Base-by-base conservation (phyloP, 2,888 invertebrate species). In the Brassicogethes aeneus region DNA sequence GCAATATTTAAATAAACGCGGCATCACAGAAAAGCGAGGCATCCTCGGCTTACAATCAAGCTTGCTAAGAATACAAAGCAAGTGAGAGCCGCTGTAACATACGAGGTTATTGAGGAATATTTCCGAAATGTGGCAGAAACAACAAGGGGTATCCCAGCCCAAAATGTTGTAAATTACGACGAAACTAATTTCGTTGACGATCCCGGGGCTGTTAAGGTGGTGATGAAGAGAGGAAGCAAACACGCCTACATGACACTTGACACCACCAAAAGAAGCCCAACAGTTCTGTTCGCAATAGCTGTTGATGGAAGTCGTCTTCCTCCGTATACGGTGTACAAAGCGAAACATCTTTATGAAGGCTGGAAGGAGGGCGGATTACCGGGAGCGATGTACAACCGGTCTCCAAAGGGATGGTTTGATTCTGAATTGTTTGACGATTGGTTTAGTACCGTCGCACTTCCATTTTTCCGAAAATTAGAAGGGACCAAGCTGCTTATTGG, bases 141-240 rank as follows among this genome's bases (percentile, higher is more conserved):
- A n/a, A n/a, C n/a, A n/a, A n/a, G n/a, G n/a, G n/a, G n/a, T n/a
- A n/a, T n/a, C n/a, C n/a, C n/a, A n/a, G n/a, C n/a, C n/a, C n/a
- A n/a, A 33, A 50, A 54, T 23, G 53, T 57, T 13, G 44, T 56
- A n/a, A 64, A 68, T 44, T 68, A 61, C 48, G 62, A 66, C 43
- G 63, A 64, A 45, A 62, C 60, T 2, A 63, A 62, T 38, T 48
- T 66, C 12, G 37, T 48, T 8, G 65, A 64, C 40, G 60, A 68
- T 38, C 60, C 63, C 10, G 63, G 60, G 1, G 45, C 45, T 32
- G 51, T 51, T 37, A 58, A 52, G 43, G 49, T 57, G 7, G 40
- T 54, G 8, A 38, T 43, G 5, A 50, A 57, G 31, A 48, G 54
- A 40, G 63, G 60, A 17, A 37, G 39, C 2, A 62, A 63, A 43